Evolutionary conservation across 2,113 vertebrate species (phyloP), one percentile per base, ranked within the genome.

Genomic region (Vulpes ferrilata): DNA sequence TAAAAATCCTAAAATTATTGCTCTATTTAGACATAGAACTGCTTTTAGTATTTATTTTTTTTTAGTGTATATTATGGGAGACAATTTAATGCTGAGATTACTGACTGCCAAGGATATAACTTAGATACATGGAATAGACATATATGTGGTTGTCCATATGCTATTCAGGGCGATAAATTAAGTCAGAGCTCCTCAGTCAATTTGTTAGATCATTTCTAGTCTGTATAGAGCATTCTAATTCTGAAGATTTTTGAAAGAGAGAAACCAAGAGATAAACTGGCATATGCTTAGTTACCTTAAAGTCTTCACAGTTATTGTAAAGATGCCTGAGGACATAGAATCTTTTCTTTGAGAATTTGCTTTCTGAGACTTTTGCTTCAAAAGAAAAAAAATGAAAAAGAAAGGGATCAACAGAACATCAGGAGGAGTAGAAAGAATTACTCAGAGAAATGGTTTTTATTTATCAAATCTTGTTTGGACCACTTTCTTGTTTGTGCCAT

Each of bases 1-100:
- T 88, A n/a, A 87, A 97, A 97, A 96, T 88, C 71, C 65, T 82
- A 74, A 97, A 96, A 86, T 86, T 32, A 82, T 90, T 83, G 90
- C 62, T 89, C 65, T 92, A 30, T 51, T 95, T 60, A 96, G 48
- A 84, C 15, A 88, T 5, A 78, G 5, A 23, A 81, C 11, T 67
- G 25, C 53, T 27, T 7, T 35, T 78, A 30, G 7, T 74, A 88
- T 91, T 7, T 93, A 30, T 43, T 43, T 43, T 96, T 98, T 95
- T 95, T 89, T 43, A 88, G 10, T 88, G 16, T 93, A 25, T 97
- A n/a, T 79, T 95, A 85, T 95, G 30, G 35, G 80, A 98, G 80
- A 95, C n/a, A 89, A 73, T 97, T 95, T 95, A 91, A n/a, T 96
- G 74, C 7, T 32, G 53, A 74, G 92, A 93, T 93, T 78, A 94